Evolutionary conservation across 2,113 vertebrate genomes (phyloP), one percentile per base, ranked within the genome.

Genomic region (Ptychochromis oligacanthus): DNA sequence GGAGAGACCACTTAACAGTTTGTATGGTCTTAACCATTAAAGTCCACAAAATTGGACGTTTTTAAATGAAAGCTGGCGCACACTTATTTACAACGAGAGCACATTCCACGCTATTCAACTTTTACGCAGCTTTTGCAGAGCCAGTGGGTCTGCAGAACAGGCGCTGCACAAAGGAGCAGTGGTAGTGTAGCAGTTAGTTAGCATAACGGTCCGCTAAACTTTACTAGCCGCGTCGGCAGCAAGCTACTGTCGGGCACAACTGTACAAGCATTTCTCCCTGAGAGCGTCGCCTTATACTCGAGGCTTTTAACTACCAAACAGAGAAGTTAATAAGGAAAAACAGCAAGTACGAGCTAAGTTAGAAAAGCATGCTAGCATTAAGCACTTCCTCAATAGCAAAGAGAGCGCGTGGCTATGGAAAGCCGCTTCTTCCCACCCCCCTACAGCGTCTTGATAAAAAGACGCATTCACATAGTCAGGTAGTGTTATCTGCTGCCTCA

Each of bases 331-430:
- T 6, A 24, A n/a, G 2, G 3, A n/a, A 15, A 54, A 76, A 36
- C 22, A 55, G 28, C 64, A 28, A 54, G 40, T 24, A 15, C 20
- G 40, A 8, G 90, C 86, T 81, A 80, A 58, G 3, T 52, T 83
- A 26, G 24, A 58, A 64, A 75, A 86, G 26, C 61, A 82, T 90
- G 88, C 87, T 90, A 93, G 79, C 83, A 38, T n/a, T 1, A n/a
- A 34, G 38, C 34, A 57, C 60, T 83, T 84, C 78, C 77, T 75
- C 9, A 65, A 62, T 28, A 75, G 70, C 60, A 22, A 40, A 60
- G 64, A 6, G 34, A 82, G 86, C 84, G 90, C 85, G 91, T 92
- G 92, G 85, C 90, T 89, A 91, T 88, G 87, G 87, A 92, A 92
- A 89, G 89, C 67, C 64, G 52, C 43, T 76, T n/a, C n/a, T n/a